Percentiles rank a stretch among this genome's conserved stretches.
These are phyloP conservation scores for Tenualosa thibaudeaui DNA, from an alignment of 2,797 vertebrate genomes.

Conservation along the genomic window DNA sequence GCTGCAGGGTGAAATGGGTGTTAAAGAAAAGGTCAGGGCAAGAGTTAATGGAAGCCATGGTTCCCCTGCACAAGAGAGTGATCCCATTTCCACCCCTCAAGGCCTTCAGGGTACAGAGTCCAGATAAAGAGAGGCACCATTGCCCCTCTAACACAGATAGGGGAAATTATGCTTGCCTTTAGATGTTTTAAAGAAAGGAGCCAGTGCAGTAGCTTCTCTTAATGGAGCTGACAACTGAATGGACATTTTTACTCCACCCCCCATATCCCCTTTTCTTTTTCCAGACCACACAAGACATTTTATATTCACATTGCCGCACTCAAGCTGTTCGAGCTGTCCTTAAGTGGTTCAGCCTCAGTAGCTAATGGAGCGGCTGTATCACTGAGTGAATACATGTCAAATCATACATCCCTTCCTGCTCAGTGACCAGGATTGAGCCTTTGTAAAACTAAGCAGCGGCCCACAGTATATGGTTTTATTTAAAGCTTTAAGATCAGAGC, in stretches of 20 bases:
- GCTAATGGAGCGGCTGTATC: slow-evolving; percentile 28
- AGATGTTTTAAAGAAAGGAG: slow-evolving; percentile 43
- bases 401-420: slow-evolving; percentile 9
- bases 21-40: slow-evolving; percentile 29
- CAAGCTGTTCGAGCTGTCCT: slow-evolving; percentile 14
- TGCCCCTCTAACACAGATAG: slow-evolving; percentile 8
- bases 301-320: slow-evolving; percentile 32
- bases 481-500: neutral
- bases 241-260: neutral
- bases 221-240: slow-evolving; percentile 43
- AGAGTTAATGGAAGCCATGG: slow-evolving; percentile 36
- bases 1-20: slow-evolving; percentile 34
- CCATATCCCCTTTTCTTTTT: neutral
- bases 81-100: slow-evolving; percentile 25
- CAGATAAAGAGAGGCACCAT: slow-evolving; percentile 34
- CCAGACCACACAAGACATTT: slow-evolving; percentile 6
- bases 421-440: neutral
- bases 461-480: neutral
- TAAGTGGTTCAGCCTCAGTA: slow-evolving; percentile 28
- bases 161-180: slow-evolving; percentile 30
- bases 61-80: slow-evolving; percentile 23
- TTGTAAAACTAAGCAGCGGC: neutral
- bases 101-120: slow-evolving; percentile 20
- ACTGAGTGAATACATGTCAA: slow-evolving; percentile 26
- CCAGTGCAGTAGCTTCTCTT: slow-evolving; percentile 28